These are phyloP conservation scores for Leucophenga montana DNA, from an alignment of 2,888 invertebrate genomes.

Conservation along the genomic window DNA sequence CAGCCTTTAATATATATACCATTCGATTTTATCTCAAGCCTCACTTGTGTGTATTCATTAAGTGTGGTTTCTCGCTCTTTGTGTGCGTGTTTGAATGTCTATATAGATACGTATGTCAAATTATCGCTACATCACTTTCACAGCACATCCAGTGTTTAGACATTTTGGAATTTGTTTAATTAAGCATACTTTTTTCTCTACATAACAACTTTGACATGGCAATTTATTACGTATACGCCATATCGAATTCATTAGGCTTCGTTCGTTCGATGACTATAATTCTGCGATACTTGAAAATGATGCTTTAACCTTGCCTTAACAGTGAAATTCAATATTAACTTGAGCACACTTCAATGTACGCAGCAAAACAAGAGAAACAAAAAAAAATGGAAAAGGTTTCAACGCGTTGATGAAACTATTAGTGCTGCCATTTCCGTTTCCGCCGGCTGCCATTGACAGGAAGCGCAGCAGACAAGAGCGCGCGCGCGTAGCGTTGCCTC, in stretches of 20 bases:
- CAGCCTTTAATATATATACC: no score
- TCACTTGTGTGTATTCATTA: constrained; percentile 6
- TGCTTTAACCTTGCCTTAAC: background rate
- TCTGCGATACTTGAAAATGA: background rate
- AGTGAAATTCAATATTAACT: background rate
- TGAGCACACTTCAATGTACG: background rate
- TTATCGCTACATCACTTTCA: background rate
- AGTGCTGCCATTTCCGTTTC: constrained; percentile 9
- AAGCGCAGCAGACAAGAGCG: background rate
- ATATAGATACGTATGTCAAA: background rate
- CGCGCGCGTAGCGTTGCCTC: background rate
- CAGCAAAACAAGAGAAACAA: no score
- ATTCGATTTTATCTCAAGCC: constrained; percentile 32
- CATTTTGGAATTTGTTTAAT: constrained; percentile 61
- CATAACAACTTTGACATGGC: constrained; percentile 23
- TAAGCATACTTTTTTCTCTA: constrained; percentile 48
- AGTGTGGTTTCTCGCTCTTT: constrained; percentile 6
- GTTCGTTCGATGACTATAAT: no score
- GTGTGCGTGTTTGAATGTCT: background rate
- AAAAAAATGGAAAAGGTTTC: background rate
- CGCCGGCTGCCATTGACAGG: constrained; percentile 14
- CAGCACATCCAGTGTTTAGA: constrained; percentile 29
- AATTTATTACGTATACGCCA: constrained; percentile 42
- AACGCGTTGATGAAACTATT: constrained; percentile 17
- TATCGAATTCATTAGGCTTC: constrained; percentile 20